Evolutionary conservation across 2,113 vertebrate species (phyloP).

Genomic region (Datnioides undecimradiatus): DNA sequence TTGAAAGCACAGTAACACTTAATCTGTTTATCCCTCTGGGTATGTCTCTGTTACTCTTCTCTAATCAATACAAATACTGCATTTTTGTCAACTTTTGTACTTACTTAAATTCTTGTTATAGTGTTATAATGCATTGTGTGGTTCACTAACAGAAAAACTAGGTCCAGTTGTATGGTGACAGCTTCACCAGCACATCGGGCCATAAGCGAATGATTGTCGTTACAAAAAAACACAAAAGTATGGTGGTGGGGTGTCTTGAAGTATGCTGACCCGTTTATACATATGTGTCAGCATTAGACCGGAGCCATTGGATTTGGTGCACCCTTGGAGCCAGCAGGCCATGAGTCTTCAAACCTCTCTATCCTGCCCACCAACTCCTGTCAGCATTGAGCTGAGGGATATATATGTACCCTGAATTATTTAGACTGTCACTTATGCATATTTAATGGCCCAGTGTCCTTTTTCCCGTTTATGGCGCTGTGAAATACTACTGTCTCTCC

Average conservation of each 20-base stretch:
- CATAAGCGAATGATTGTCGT: not conserved
- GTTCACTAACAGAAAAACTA: not conserved
- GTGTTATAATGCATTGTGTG: not conserved
- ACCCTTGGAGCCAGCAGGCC: constrained; percentile 36
- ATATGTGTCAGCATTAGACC: not conserved
- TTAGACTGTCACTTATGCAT: constrained; percentile 82
- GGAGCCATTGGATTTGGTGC: constrained; percentile 49
- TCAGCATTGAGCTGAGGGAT: constrained; percentile 74
- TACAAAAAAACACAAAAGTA: not conserved
- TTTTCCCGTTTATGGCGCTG: constrained; percentile 76
- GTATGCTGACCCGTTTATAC: not conserved
- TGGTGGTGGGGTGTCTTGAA: not conserved
- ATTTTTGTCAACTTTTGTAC: not conserved
- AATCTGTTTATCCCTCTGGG: constrained; percentile 1
- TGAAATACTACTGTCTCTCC: constrained; percentile 77
- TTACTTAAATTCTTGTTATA: not conserved
- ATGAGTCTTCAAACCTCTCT: constrained; percentile 45
- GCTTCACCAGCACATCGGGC: not conserved
- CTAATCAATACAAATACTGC: not conserved
- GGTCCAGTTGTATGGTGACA: not conserved
- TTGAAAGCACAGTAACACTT: not conserved
- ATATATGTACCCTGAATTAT: constrained; percentile 85
- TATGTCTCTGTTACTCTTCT: not conserved
- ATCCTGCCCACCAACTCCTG: constrained; percentile 64
- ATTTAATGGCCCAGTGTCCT: constrained; percentile 82